Percentiles rank a stretch among this genome's conserved stretches.
These are phyloP conservation scores for Panonychus citri DNA, from an alignment of 1,140 invertebrate genomes.

Conservation along the genomic window DNA sequence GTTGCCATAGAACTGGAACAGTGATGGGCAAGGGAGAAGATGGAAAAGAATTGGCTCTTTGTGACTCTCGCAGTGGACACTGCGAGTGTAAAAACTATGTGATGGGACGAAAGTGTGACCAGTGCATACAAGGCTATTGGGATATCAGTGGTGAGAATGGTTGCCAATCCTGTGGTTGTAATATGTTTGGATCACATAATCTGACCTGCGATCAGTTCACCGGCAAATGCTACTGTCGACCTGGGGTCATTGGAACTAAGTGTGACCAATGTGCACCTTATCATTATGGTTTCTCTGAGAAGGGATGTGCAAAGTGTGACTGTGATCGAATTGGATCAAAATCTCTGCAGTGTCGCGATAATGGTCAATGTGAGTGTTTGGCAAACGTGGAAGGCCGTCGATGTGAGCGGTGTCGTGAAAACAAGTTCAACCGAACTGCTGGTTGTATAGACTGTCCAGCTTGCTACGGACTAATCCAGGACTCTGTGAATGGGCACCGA, in stretches of 20 bases:
- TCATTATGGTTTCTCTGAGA: conserved; percentile 65
- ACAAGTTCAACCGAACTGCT: conserved; percentile 57
- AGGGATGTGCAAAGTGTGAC: conserved; percentile 60
- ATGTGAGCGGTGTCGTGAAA: conserved; percentile 80
- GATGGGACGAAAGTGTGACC: conserved; percentile 56
- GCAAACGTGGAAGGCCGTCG: conserved; percentile 50
- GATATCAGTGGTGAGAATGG: conserved; percentile 31
- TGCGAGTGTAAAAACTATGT: conserved; percentile 63
- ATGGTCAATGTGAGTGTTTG: conserved; percentile 67
- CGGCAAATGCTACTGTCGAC: conserved; percentile 55
- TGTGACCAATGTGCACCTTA: conserved; percentile 62
- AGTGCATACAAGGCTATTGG: conserved; percentile 42
- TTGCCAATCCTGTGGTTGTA: conserved; percentile 46
- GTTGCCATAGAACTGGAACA: conserved; percentile 6
- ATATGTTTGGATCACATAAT: conserved; percentile 58
- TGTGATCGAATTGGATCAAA: conserved; percentile 63
- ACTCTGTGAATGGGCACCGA: conserved; percentile 56
- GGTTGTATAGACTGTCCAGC: conserved; percentile 65
- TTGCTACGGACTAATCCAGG: conserved; percentile 78
- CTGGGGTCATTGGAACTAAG: conserved; percentile 52
- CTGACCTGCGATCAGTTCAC: conserved; percentile 47
- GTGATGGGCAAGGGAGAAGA: not conserved
- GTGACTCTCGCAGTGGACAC: conserved; percentile 61
- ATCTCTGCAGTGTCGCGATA: conserved; percentile 35
- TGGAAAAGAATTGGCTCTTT: conserved; percentile 21